Evolutionary conservation across 2,888 invertebrate genomes (phyloP), one percentile per base, ranked within the genome.

Genomic region (Macrophya annulata): DNA sequence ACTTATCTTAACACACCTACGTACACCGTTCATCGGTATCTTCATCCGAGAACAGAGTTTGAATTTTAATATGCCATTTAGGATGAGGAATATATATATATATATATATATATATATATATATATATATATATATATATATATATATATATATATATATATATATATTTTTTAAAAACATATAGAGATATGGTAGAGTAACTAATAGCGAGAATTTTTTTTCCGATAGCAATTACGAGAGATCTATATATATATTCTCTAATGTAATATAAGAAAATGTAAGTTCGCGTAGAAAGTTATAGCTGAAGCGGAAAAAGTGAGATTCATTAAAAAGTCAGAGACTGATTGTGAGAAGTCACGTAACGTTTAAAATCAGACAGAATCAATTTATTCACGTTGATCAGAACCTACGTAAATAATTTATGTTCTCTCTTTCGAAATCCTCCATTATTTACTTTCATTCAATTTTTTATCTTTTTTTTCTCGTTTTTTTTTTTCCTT

Each of bases 1-100:
- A 77, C 77, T 77, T 77, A 77, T 77, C 77, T 77, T 55, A 77
- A 77, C 55, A 77, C 37, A 77, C 51, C 51, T 31, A 77, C 31
- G 31, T 45, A 45, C 55, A 55, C 77, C 77, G 51, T 45, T 45
- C 45, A 74, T 74, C 77, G 31, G 31, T 31, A 55, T 43, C 77
- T 77, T 77, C 77, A 77, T 55, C 48, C 51, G 25, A 31, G 77
- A 37, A 55, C 77, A 55, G 55, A 77, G 77, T 9, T 77, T 77
- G 77, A 77, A 77, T 77, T 77, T 77, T 25, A 51, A 51, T 77
- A 77, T 6, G 40, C 31, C n/a, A 48, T 74, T 76, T 15, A 25
- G 71, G 12, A n/a, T 4, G n/a, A 17, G 40, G 37, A 1, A n/a
- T 71, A 43, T 10, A 71, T 40, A n/a, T 45, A 45, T 45, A n/a